phyloP scores from a whole-genome alignment of 2,888 invertebrate genomes.

The Mimas tiliae region DNA sequence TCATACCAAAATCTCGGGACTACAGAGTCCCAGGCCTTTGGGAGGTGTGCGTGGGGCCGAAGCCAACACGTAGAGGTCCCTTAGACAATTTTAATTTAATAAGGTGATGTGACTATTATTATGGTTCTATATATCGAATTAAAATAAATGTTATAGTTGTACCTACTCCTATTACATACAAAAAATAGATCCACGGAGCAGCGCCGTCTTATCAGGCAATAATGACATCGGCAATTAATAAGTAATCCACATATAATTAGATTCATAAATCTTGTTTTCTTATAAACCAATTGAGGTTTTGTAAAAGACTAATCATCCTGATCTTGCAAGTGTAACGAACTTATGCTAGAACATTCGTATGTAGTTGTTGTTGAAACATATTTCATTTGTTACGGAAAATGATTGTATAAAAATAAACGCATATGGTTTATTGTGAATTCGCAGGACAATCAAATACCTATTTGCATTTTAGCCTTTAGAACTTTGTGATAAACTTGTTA shows the following conservation, averaged over 20 bases:
- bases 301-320: conserved; percentile 5
- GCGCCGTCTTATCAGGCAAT: not conserved
- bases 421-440: not conserved
- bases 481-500: not conserved
- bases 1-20: no score
- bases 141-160: no score
- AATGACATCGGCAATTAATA: conserved; percentile 4
- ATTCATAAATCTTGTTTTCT: not conserved
- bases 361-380: not conserved
- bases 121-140: no score
- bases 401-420: not conserved
- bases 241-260: not conserved
- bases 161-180: no score
- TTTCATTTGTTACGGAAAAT: not conserved
- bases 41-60: no score
- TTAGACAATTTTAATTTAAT: no score
- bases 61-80: no score
- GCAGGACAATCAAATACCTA: not conserved
- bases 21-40: no score
- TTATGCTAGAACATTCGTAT: not conserved
- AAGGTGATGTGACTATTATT: no score
- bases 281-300: not conserved
- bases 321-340: conserved; percentile 1
- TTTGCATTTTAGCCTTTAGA: not conserved
- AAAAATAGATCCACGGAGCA: not conserved